A percentile compares a stretch with the other conserved stretches of the same genome.
Conservation (phyloP, 23 tunicate species). For the Halocynthia aurantium region DNA sequence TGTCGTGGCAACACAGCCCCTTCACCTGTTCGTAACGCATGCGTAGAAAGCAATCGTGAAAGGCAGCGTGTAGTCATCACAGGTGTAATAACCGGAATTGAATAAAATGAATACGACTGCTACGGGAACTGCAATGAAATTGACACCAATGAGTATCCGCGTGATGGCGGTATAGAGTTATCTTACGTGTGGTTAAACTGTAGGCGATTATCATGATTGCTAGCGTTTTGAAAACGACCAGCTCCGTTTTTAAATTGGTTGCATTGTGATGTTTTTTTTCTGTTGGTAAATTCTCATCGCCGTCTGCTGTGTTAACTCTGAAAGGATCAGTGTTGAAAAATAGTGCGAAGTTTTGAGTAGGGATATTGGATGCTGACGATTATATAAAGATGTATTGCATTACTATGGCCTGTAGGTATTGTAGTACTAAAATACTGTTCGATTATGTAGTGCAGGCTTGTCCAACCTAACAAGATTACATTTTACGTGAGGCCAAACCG, state of each 20-base stretch:
- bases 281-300: not conserved
- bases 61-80: conserved; percentile 18
- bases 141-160: no score
- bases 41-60: conserved; percentile 16
- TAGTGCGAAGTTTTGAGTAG: no score
- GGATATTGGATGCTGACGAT: no score
- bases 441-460: no score
- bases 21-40: conserved; percentile 23
- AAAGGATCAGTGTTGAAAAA: no score
- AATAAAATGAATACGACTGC: not conserved
- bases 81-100: conserved; percentile 5
- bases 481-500: no score
- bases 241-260: not conserved
- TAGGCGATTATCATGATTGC: conserved; percentile 12
- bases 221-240: conserved; percentile 13
- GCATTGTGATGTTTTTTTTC: not conserved
- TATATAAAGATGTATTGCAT: no score
- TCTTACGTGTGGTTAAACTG: conserved; percentile 18
- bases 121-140: not conserved
- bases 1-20: not conserved
- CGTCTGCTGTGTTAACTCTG: no score
- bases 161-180: not conserved
- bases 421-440: no score
- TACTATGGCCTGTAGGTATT: no score
- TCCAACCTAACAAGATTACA: no score